Conservation (phyloP, 2,888 invertebrate genomes). For the Fragum sueziense region DNA sequence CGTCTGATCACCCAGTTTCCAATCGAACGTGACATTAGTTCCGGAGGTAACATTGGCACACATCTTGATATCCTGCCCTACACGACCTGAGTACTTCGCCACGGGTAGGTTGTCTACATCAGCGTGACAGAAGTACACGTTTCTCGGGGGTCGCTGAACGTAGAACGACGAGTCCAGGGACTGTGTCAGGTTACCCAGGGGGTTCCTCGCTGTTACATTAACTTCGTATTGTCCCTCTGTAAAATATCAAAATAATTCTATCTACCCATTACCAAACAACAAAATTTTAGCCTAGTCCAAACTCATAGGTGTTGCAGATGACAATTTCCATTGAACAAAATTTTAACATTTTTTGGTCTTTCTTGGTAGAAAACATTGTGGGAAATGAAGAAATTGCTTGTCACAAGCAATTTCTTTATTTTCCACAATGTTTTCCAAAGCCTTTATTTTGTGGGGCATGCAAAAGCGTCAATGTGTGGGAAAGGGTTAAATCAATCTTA, state of each 20-base stretch:
- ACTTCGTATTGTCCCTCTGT: constrained; percentile 78
- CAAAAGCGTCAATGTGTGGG: too few relatives aligned
- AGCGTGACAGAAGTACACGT: constrained; percentile 56
- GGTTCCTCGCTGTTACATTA: constrained; percentile 76
- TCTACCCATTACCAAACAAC: too few relatives aligned
- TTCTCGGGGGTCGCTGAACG: constrained; percentile 75
- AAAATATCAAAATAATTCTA: too few relatives aligned
- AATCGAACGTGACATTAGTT: constrained; percentile 78
- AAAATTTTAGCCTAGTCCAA: too few relatives aligned
- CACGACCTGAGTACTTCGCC: constrained; percentile 56
- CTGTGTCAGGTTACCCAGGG: constrained; percentile 71
- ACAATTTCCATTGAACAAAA: too few relatives aligned
- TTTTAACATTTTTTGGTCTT: too few relatives aligned
- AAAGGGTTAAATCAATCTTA: too few relatives aligned
- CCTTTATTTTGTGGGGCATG: too few relatives aligned
- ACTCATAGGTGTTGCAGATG: too few relatives aligned
- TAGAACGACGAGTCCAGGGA: constrained; percentile 67
- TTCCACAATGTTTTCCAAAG: too few relatives aligned
- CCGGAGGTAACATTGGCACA: constrained; percentile 68
- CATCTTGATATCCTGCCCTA: constrained; percentile 66
- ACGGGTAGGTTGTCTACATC: background rate
- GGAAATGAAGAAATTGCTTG: background rate
- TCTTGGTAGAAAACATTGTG: background rate
- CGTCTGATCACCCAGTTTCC: constrained; percentile 78
- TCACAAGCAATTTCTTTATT: background rate